These are phyloP conservation scores for Drosophila birchii DNA, from an alignment of 2,888 invertebrate species.

Conservation along the genomic window DNA sequence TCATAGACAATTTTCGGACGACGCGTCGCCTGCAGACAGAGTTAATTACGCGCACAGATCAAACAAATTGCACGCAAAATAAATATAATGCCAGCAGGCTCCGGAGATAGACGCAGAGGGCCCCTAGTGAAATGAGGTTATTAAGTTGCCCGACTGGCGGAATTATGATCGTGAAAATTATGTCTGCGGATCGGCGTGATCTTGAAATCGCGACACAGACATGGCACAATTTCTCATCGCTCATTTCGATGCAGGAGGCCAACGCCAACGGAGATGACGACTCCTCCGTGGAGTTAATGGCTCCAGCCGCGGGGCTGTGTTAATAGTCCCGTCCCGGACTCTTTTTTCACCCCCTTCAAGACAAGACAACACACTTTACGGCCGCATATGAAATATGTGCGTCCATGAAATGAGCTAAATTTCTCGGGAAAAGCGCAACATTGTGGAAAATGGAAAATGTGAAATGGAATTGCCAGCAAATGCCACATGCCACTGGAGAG, in stretches of 20 bases:
- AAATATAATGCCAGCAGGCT: constrained; percentile 66
- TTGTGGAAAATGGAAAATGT: constrained; percentile 83
- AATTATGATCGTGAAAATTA: constrained; percentile 53
- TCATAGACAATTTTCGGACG: constrained; percentile 44
- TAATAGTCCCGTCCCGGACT: constrained; percentile 58
- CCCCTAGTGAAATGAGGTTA: constrained; percentile 58
- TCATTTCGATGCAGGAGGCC: constrained; percentile 75
- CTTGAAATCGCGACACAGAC: constrained; percentile 69
- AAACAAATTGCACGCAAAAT: constrained; percentile 83
- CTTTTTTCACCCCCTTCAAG: constrained; percentile 8
- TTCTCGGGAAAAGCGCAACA: constrained; percentile 84
- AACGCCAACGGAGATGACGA: not conserved
- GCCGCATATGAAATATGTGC: constrained; percentile 74
- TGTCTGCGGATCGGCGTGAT: constrained; percentile 57
- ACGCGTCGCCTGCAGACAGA: constrained; percentile 67
- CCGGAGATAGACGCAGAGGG: constrained; percentile 30
- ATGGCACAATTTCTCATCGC: constrained; percentile 76
- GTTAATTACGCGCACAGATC: constrained; percentile 81
- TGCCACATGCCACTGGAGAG: constrained; percentile 15
- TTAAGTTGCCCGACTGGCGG: constrained; percentile 41
- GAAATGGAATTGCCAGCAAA: constrained; percentile 40
- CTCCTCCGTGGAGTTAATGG: constrained; percentile 49
- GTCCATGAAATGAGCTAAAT: constrained; percentile 83
- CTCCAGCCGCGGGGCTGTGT: constrained; percentile 52
- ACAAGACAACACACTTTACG: constrained; percentile 60